phyloP scores from a whole-genome alignment of 1,140 invertebrate species.

The Papilio machaon region DNA sequence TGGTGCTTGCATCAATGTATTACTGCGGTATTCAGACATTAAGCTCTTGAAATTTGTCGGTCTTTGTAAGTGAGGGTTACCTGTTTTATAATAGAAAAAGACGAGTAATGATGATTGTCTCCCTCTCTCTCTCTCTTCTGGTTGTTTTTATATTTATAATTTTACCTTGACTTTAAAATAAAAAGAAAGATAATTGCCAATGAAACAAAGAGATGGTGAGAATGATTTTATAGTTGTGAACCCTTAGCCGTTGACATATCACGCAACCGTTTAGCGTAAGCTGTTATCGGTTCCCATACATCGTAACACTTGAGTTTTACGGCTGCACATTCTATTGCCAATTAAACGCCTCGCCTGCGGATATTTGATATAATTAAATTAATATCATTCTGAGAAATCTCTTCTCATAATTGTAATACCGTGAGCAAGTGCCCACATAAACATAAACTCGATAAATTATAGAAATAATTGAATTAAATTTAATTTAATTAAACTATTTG shows the following conservation, averaged over 20 bases:
- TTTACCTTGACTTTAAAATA: constrained; percentile 16
- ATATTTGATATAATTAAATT: constrained; percentile 32
- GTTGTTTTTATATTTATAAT: background rate
- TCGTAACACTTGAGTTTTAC: constrained; percentile 32
- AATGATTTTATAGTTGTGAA: constrained; percentile 16
- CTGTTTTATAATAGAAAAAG: no score
- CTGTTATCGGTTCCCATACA: constrained; percentile 34
- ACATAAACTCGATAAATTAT: background rate
- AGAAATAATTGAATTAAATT: background rate
- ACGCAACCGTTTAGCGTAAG: constrained; percentile 35
- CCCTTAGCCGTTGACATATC: constrained; percentile 30
- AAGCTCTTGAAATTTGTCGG: background rate
- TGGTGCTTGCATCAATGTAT: no score
- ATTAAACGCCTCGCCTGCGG: constrained; percentile 35
- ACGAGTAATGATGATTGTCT: no score
- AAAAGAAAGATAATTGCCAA: constrained; percentile 19
- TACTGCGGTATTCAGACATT: no score
- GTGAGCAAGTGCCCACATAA: background rate
- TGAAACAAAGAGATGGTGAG: constrained; percentile 31
- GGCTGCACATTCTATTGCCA: constrained; percentile 23
- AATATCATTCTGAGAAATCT: constrained; percentile 25
- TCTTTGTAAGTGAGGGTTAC: no score
- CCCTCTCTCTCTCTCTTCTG: background rate
- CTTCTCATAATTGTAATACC: constrained; percentile 20
- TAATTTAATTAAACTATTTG: background rate